These are phyloP conservation scores for Drosophila melanosoma DNA, from an alignment of 2,888 invertebrate genomes.

Conservation along the genomic window DNA sequence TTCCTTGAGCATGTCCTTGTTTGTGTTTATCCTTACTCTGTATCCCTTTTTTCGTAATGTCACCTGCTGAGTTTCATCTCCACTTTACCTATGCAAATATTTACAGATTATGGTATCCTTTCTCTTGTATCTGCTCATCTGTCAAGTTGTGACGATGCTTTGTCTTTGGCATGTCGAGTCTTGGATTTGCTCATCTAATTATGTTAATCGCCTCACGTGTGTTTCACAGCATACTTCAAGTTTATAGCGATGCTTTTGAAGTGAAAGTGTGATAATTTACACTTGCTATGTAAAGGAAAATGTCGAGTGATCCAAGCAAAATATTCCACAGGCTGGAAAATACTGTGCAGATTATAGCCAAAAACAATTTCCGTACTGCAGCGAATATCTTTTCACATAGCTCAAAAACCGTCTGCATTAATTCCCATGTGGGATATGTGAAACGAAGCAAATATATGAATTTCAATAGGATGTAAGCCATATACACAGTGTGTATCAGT, in stretches of 20 bases:
- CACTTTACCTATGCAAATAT: conserved; percentile 54
- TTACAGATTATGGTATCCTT: conserved; percentile 49
- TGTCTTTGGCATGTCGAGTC: conserved; percentile 26
- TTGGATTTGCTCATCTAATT: conserved; percentile 50
- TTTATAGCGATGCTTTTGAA: conserved; percentile 17
- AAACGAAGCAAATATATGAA: neutral
- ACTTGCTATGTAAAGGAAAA: neutral
- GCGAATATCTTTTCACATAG: neutral
- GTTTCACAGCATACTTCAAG: conserved; percentile 21
- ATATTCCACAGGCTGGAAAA: neutral
- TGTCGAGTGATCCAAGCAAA: neutral
- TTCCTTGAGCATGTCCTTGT: conserved; percentile 24
- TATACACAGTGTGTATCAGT: neutral
- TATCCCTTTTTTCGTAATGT: conserved; percentile 19
- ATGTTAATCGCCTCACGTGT: conserved; percentile 53
- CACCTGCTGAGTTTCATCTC: conserved; percentile 11
- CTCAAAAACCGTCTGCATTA: neutral
- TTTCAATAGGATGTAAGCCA: neutral
- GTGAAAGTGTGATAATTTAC: conserved; percentile 24
- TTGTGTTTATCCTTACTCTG: conserved; percentile 27
- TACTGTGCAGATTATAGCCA: neutral
- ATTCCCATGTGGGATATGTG: neutral
- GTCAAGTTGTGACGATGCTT: conserved; percentile 39
- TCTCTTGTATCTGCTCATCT: conserved; percentile 8
- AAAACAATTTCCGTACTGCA: neutral